Conservation (phyloP, 2,113 vertebrate species). For the Callocephalon fimbriatum region DNA sequence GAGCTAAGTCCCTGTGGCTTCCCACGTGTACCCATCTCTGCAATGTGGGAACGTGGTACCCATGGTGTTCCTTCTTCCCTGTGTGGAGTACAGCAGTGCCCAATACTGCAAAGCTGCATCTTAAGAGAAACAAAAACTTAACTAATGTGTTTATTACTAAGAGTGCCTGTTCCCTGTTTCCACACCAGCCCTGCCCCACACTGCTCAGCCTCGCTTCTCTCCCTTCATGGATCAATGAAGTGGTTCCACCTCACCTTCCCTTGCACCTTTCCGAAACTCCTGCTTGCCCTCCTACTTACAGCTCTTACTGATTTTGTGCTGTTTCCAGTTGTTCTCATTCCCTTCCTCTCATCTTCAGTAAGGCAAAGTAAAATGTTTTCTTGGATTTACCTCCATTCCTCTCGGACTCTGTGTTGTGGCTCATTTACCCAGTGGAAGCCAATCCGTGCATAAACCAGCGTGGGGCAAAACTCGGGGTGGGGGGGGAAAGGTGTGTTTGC, state of each 20-base stretch:
- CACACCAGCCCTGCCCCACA: neutral
- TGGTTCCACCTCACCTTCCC: neutral
- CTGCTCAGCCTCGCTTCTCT: neutral
- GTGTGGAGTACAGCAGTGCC: no score
- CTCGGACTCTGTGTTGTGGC: neutral
- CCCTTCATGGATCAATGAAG: neutral
- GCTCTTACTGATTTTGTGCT: neutral
- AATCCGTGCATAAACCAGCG: neutral
- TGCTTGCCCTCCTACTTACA: neutral
- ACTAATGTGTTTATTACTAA: neutral
- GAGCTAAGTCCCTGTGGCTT: neutral
- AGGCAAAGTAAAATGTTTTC: neutral
- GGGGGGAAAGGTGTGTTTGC: neutral
- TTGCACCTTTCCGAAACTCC: neutral
- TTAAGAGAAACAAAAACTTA: neutral
- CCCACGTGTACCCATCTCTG: neutral
- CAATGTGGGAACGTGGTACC: neutral
- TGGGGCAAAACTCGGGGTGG: neutral
- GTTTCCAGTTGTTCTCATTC: neutral
- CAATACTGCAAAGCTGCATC: neutral
- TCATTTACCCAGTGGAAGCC: neutral
- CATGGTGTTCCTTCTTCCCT: neutral
- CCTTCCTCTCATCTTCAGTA: neutral
- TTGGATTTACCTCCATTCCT: neutral
- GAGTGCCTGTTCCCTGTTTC: neutral